phyloP scores from a whole-genome alignment of 2,113 vertebrate genomes.

The Hippocampus guttulatus region DNA sequence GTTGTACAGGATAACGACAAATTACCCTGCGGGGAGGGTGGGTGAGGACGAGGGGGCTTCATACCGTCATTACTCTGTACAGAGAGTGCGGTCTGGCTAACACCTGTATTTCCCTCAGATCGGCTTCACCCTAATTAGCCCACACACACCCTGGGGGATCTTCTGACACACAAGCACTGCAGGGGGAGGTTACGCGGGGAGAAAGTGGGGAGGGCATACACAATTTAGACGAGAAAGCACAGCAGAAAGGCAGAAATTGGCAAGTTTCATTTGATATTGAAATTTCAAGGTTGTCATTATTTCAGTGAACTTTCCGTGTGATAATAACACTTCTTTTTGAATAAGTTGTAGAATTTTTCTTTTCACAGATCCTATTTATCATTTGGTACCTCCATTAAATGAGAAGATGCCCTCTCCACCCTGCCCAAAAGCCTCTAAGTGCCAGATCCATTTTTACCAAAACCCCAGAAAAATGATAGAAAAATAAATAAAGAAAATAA shows the following conservation, averaged over 20 bases:
- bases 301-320: not conserved
- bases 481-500: too few species aligned
- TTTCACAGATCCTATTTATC: too few species aligned
- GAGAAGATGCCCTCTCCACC: too few species aligned
- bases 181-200: constrained; percentile 22
- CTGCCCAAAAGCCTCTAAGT: too few species aligned
- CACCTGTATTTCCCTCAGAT: constrained; percentile 72
- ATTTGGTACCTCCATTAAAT: too few species aligned
- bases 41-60: constrained; percentile 50
- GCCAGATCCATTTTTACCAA: too few species aligned
- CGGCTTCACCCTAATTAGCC: constrained; percentile 99
- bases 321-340: too few species aligned
- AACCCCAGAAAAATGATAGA: too few species aligned
- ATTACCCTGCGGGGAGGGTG: constrained; percentile 74
- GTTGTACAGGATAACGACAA: constrained; percentile 89
- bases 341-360: too few species aligned
- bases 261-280: not conserved
- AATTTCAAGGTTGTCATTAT: not conserved
- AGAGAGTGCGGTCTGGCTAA: constrained; percentile 64
- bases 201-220: constrained; percentile 37
- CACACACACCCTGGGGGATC: constrained; percentile 83
- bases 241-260: constrained; percentile 9
- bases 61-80: constrained; percentile 69
- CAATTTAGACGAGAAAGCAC: constrained; percentile 40
- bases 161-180: constrained; percentile 64